Percentiles rank a stretch among this genome's conserved stretches.
Evolutionary conservation across 2,113 vertebrate species (phyloP).

Genomic region (Melanocharis versteri): DNA sequence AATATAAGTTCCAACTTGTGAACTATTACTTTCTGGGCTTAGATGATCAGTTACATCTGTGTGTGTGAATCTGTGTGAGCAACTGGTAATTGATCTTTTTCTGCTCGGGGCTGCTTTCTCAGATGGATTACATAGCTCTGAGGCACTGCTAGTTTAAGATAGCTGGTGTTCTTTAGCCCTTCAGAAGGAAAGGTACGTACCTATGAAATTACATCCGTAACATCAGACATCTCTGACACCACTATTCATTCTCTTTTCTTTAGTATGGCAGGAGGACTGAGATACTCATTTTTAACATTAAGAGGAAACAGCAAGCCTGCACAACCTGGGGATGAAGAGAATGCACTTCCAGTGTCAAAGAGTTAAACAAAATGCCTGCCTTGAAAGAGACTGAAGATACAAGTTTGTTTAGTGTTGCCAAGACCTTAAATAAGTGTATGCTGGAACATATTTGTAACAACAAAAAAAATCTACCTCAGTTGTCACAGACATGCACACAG

Average conservation of each 20-base stretch:
- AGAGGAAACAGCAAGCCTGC: slow-evolving; percentile 30
- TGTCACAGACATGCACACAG: background rate
- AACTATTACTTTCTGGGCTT: background rate
- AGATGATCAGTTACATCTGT: background rate
- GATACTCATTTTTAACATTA: slow-evolving; percentile 85
- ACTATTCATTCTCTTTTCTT: background rate
- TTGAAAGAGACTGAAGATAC: background rate
- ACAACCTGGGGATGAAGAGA: slow-evolving; percentile 55
- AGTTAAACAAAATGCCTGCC: slow-evolving; percentile 13
- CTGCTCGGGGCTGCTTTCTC: background rate
- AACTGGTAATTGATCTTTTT: background rate
- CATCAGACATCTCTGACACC: background rate
- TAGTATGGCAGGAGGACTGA: slow-evolving; percentile 86
- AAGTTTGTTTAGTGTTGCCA: background rate
- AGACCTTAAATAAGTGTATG: background rate
- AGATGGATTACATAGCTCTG: background rate
- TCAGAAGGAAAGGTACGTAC: background rate
- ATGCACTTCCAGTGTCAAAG: background rate
- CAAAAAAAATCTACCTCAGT: slow-evolving; percentile 36
- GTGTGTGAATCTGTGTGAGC: background rate
- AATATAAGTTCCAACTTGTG: background rate
- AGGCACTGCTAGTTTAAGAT: background rate
- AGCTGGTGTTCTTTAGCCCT: background rate
- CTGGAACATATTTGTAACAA: background rate
- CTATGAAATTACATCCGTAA: background rate